Evolutionary conservation across 2,888 invertebrate species (phyloP).

Genomic region (Cataglyphis albicans): DNA sequence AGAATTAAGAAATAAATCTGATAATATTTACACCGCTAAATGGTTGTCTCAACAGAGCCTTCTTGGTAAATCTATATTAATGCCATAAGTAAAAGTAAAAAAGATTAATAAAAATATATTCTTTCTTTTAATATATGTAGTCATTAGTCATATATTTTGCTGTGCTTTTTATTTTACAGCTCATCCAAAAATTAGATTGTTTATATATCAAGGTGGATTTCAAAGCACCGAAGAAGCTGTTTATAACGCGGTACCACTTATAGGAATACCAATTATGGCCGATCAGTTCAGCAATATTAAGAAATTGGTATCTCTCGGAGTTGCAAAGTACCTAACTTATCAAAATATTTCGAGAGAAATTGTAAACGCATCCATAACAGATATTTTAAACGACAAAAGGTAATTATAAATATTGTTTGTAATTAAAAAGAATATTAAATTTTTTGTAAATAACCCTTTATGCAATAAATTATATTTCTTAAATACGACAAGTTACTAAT

Average conservation of each 20-base stretch:
- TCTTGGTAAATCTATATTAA: slow-evolving; percentile 62
- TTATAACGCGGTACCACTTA: slow-evolving; percentile 69
- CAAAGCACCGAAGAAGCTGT: slow-evolving; percentile 78
- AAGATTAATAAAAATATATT: neutral
- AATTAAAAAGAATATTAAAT: neutral
- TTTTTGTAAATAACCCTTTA: neutral
- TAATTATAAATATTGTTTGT: slow-evolving; percentile 17
- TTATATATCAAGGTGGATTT: slow-evolving; percentile 76
- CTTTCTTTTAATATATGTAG: neutral
- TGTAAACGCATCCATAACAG: slow-evolving; percentile 61
- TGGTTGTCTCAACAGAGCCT: slow-evolving; percentile 76
- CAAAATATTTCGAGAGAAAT: slow-evolving; percentile 45
- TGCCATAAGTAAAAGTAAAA: neutral
- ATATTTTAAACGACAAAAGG: slow-evolving; percentile 68
- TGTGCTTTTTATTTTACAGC: slow-evolving; percentile 57
- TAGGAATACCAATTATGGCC: slow-evolving; percentile 71
- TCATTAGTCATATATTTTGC: neutral
- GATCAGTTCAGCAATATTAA: slow-evolving; percentile 69
- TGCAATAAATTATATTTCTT: neutral
- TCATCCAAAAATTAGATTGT: slow-evolving; percentile 76
- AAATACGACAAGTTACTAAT: neutral
- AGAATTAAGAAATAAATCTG: slow-evolving; percentile 50
- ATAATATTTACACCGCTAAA: slow-evolving; percentile 65
- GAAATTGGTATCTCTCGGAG: slow-evolving; percentile 64
- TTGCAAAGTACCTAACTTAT: slow-evolving; percentile 65